These are phyloP conservation scores for Tetranychus urticae DNA, from an alignment of 1,140 invertebrate species.

Conservation along the genomic window DNA sequence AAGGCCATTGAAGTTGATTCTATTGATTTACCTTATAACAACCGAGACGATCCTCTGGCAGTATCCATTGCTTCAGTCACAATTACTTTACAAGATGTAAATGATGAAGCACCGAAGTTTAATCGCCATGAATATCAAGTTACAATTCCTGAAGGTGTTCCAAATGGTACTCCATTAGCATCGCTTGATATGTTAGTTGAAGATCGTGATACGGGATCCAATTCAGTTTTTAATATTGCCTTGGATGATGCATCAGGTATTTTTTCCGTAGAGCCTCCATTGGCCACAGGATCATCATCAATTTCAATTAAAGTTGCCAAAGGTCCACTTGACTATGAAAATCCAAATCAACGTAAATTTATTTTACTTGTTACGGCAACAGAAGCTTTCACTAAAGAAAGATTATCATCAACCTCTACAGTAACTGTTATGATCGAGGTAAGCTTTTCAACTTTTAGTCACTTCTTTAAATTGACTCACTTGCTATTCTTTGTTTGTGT, in stretches of 20 bases:
- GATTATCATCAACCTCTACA: conserved; percentile 57
- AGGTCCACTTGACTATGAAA: conserved; percentile 59
- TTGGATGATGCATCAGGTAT: conserved; percentile 51
- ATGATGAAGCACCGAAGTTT: conserved; percentile 60
- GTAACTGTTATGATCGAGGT: conserved; percentile 36
- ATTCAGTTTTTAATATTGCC: conserved; percentile 19
- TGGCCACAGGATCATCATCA: conserved; percentile 47
- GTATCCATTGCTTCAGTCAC: conserved; percentile 26
- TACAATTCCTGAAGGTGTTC: conserved; percentile 52
- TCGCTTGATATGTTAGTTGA: conserved; percentile 59
- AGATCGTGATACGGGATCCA: conserved; percentile 42
- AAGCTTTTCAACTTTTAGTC: no score
- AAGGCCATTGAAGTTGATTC: conserved; percentile 10
- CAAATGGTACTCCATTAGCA: conserved; percentile 49
- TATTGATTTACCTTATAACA: conserved; percentile 34
- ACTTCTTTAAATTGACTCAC: neutral
- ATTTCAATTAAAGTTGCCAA: conserved; percentile 56
- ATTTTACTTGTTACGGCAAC: conserved; percentile 60
- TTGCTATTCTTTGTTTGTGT: conserved; percentile 47
- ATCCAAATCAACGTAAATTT: conserved; percentile 73
- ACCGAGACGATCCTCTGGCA: conserved; percentile 6
- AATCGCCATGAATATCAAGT: conserved; percentile 34
- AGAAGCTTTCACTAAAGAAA: conserved; percentile 45
- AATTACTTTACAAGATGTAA: conserved; percentile 69
- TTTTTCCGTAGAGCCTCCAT: conserved; percentile 53